Percentiles rank a stretch among this genome's conserved stretches.
Evolutionary conservation across 1,140 invertebrate species (phyloP).

Genomic region (Penaeus chinensis): DNA sequence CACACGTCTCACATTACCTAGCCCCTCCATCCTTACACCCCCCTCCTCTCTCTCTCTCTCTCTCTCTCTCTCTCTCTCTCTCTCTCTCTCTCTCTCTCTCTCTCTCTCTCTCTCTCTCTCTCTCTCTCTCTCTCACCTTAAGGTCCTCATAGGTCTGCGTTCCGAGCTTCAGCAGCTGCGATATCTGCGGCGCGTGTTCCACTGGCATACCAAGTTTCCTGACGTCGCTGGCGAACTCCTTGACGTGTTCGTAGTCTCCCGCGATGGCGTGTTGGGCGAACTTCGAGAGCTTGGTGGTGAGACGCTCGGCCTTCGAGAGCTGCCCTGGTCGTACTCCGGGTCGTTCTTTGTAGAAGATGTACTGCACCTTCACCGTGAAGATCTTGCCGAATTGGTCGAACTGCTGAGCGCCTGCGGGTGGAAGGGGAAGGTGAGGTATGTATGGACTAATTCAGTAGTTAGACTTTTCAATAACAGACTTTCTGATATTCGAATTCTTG

Average conservation of each 20-base stretch:
- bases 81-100: slow-evolving; percentile 65
- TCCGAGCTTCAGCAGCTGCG: slow-evolving; percentile 96
- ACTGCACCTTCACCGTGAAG: slow-evolving; percentile 98
- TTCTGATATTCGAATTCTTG: no score
- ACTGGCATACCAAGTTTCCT: slow-evolving; percentile 94
- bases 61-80: slow-evolving; percentile 3
- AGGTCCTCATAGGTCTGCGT: slow-evolving; percentile 89
- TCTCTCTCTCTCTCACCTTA: slow-evolving; percentile 69
- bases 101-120: no score
- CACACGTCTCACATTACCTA: no score
- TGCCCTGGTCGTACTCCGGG: slow-evolving; percentile 96
- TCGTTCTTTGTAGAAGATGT: slow-evolving; percentile 97
- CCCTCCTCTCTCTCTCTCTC: no score
- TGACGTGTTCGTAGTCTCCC: slow-evolving; percentile 90
- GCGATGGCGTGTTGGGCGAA: slow-evolving; percentile 95
- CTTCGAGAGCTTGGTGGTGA: slow-evolving; percentile 91
- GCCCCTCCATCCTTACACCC: no score
- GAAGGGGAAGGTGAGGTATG: not conserved
- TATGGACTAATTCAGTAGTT: no score
- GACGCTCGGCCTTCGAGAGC: slow-evolving; percentile 90
- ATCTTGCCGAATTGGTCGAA: slow-evolving; percentile 99
- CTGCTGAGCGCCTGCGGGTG: slow-evolving; percentile 84
- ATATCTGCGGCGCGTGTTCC: slow-evolving; percentile 96
- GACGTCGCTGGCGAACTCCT: slow-evolving; percentile 91
- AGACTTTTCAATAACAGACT: no score